Evolutionary conservation across 1,140 invertebrate species (phyloP).

Genomic region (Spodoptera litura): DNA sequence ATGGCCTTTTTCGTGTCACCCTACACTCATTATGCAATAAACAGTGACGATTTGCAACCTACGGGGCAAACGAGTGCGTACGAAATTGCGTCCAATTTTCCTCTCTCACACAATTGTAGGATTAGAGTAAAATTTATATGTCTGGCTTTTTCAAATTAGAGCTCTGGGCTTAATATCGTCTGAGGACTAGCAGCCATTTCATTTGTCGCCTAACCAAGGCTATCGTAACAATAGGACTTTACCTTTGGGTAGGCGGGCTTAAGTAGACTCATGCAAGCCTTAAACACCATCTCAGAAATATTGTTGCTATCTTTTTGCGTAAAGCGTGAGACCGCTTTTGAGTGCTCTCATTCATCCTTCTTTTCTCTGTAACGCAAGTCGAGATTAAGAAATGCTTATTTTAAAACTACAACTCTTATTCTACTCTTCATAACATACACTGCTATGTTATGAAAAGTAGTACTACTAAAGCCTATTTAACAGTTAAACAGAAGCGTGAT

Average conservation of each 20-base stretch:
- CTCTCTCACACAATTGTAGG: constrained; percentile 76
- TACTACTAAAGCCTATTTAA: too few species aligned
- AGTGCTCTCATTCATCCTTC: constrained; percentile 8
- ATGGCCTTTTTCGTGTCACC: constrained; percentile 57
- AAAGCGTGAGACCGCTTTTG: constrained; percentile 26
- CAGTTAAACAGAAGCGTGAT: too few species aligned
- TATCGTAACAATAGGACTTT: constrained; percentile 42
- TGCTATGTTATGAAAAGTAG: too few species aligned
- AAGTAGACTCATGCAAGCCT: constrained; percentile 26
- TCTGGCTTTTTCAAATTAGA: constrained; percentile 85
- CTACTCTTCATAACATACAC: too few species aligned
- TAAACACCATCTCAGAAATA: constrained; percentile 39
- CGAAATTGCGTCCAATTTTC: constrained; percentile 78
- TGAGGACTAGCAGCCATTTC: constrained; percentile 57
- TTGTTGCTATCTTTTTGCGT: constrained; percentile 15
- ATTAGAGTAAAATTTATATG: constrained; percentile 83
- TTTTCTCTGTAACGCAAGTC: neutral
- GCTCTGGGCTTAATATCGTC: constrained; percentile 73
- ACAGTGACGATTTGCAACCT: constrained; percentile 68
- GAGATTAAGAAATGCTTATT: neutral
- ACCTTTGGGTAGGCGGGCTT: constrained; percentile 40
- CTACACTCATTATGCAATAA: constrained; percentile 69
- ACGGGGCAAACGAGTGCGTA: constrained; percentile 74
- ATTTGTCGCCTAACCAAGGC: constrained; percentile 57
- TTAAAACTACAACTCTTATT: neutral